Evolutionary conservation across 2,797 vertebrate genomes (phyloP).

Genomic region (Sebastes diaconus): DNA sequence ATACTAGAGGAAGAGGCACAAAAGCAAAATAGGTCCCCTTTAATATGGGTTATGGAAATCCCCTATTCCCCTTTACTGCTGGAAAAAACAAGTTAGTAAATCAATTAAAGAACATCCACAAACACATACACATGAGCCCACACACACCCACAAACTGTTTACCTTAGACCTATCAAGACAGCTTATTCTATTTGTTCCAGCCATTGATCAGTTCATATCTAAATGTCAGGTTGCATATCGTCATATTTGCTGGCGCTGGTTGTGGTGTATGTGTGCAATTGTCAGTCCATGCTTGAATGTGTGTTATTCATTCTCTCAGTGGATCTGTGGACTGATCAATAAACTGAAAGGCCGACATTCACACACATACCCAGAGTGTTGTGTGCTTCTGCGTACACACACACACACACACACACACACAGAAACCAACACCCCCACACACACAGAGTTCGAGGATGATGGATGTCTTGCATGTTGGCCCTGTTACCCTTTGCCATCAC

Average conservation of each 20-base stretch:
- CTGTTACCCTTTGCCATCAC: constrained; percentile 61
- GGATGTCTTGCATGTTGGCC: constrained; percentile 61
- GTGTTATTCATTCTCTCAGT: constrained; percentile 41
- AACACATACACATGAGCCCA: background rate
- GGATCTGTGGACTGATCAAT: constrained; percentile 62
- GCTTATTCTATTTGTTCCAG: constrained; percentile 69
- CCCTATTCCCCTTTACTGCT: background rate
- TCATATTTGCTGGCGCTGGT: constrained; percentile 53
- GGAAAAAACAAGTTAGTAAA: constrained; percentile 21
- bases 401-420: background rate
- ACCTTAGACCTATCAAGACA: constrained; percentile 47
- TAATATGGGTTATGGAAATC: background rate
- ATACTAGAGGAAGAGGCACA: no score
- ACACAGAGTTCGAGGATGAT: constrained; percentile 51
- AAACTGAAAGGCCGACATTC: constrained; percentile 56
- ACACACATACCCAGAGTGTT: background rate
- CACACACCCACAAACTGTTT: constrained; percentile 19
- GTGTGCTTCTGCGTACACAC: background rate
- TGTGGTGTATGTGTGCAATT: background rate
- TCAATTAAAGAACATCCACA: constrained; percentile 32
- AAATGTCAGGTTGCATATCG: constrained; percentile 73
- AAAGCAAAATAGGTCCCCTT: background rate
- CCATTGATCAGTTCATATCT: constrained; percentile 71
- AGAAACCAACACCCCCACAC: background rate
- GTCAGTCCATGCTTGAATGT: background rate